These are phyloP conservation scores for Ia io DNA, from an alignment of 2,113 vertebrate genomes.

Conservation along the genomic window DNA sequence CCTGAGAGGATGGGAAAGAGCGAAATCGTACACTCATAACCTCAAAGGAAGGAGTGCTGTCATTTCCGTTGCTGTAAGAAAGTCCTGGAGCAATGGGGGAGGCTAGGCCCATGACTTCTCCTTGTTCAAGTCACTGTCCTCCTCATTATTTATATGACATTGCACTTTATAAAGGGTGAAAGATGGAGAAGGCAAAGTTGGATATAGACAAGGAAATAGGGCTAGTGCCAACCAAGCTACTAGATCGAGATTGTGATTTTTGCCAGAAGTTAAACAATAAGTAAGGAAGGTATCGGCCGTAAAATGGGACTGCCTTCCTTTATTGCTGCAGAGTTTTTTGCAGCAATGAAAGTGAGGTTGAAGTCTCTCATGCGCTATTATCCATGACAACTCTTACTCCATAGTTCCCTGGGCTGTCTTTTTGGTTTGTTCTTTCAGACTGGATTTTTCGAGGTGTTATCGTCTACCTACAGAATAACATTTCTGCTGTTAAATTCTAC, in stretches of 20 bases:
- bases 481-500: conserved; percentile 29
- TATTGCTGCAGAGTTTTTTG: background rate
- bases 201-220: background rate
- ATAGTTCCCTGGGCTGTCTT: background rate
- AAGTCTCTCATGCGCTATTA: background rate
- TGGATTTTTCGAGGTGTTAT: background rate
- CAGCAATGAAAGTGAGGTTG: background rate
- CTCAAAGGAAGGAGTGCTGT: background rate
- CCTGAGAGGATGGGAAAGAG: background rate
- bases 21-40: background rate
- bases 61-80: background rate
- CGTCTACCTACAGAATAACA: background rate
- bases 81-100: background rate
- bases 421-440: conserved; percentile 11
- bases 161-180: background rate
- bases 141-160: background rate
- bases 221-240: background rate
- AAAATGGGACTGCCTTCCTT: background rate
- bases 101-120: background rate
- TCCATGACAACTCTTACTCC: background rate
- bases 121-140: background rate
- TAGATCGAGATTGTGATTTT: background rate
- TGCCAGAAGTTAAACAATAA: background rate
- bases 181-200: background rate
- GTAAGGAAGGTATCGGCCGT: background rate